Base-by-base conservation (phyloP, 1,140 invertebrate genomes). In the Hylaeus volcanicus region DNA sequence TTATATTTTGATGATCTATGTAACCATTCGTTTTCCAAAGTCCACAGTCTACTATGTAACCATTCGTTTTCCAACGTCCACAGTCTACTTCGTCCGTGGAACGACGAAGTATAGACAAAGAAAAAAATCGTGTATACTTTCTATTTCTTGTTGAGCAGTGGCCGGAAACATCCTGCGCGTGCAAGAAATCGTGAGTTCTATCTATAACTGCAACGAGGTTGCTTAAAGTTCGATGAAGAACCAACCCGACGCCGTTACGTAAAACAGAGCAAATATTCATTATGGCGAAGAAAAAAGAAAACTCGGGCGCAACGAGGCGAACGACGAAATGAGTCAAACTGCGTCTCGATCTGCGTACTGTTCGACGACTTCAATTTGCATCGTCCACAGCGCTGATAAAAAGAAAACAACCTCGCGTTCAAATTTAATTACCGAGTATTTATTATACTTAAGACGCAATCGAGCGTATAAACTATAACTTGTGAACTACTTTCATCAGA, bases 211-310 rank as follows among this genome's bases (percentile, higher is more conserved):
- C n/a, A 73, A 79, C 2, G 5, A 14, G 14, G 15, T 56, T 74
- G 11, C 70, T n/a, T 45, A 55, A 79, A 45, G 39, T 79, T 64
- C 5, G 12, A 2, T 79, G 58, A 79, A 79, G 71, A 74, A 41
- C 41, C 14, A 53, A 37, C 56, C 53, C 15, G 56, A 74, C 41
- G 5, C 2, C 37, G 39, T 79, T 73, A 56, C 61, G 51, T 9
- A 73, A 79, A 12, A 12, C 5, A 48, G 70, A 53, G 61, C 73
- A 79, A 79, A 79, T 56, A 39, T 58, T 8, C 9, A 11, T 43
- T 61, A 45, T 45, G 48, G 55, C 43, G 72, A n/a, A 61, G 12
- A 41, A 66, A 45, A 26, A 15, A 39, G 14, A 74, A 74, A 79
- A 79, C 26, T 39, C 5, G 14, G 51, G 26, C 53, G 51, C 60